A percentile compares a stretch with the other conserved stretches of the same genome.
Conservation (phyloP, 1,140 invertebrate species). For the Scaptomyza pallida region DNA sequence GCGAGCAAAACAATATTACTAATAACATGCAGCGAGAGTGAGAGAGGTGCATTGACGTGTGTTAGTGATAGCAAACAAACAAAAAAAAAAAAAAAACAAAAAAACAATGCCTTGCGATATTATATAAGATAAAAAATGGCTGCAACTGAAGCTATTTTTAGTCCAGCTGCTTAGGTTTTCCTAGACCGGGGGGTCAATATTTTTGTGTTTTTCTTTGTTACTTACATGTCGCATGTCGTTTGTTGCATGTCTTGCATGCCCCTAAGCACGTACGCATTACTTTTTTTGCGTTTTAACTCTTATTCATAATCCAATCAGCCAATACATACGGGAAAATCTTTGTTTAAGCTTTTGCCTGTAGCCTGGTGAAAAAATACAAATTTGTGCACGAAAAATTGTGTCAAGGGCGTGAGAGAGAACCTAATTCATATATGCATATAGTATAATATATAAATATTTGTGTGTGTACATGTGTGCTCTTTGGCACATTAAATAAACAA, state of each 20-base stretch:
- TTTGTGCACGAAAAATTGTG: conserved; percentile 44
- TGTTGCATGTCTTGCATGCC: too few species aligned
- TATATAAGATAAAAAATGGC: conserved; percentile 41
- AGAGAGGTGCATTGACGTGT: neutral
- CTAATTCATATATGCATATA: conserved; percentile 24
- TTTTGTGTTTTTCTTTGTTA: too few species aligned
- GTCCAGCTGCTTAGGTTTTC: neutral
- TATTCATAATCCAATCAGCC: too few species aligned
- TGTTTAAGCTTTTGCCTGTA: neutral
- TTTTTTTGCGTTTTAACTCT: too few species aligned
- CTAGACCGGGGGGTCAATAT: too few species aligned
- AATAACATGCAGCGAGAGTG: conserved; percentile 28
- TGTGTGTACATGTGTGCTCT: too few species aligned
- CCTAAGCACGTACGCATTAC: too few species aligned
- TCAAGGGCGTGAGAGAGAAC: conserved; percentile 50
- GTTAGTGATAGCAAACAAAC: conserved; percentile 26
- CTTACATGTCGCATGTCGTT: too few species aligned
- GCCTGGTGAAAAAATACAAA: conserved; percentile 3
- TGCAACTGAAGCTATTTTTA: conserved; percentile 28
- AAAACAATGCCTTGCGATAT: conserved; percentile 26
- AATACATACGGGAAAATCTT: neutral
- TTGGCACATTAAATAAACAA: conserved; percentile 23
- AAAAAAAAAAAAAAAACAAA: conserved; percentile 40
- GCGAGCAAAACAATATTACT: conserved; percentile 58
- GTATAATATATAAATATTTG: too few species aligned